Base-by-base conservation (phyloP, 1,140 invertebrate species). In the Macrostomum lignano region DNA sequence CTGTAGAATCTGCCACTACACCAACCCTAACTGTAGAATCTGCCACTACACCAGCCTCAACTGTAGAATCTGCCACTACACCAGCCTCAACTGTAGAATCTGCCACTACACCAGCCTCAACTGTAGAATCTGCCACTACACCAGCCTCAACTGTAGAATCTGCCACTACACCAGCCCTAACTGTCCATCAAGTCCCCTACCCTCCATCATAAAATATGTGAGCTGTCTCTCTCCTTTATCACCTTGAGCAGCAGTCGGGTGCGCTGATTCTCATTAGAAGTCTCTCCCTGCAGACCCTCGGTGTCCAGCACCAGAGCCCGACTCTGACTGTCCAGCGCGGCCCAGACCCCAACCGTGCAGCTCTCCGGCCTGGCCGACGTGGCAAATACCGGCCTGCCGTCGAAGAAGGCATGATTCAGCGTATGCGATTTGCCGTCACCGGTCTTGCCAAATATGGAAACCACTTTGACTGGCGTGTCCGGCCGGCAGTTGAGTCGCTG, bases 381-480 rank as follows among this genome's bases (percentile, higher is more conserved):
- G 37, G 61, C 58, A 51, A 77, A 77, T 1, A 76, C 60, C 52
- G 74, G 67, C 39, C 64, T 49, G 0, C 72, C 72, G 43, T 65
- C 52, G 48, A 76, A 78, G 46, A 79, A 75, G 10, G 67, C 66
- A 41, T 74, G 64, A 55, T 79, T 79, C 34, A 78, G 48, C 0
- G 72, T 74, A 42, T 72, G 64, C 22, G 73, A 77, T 54, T 78
- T 78, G 1, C 74, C 74, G 58, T 77, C 73, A 1, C 74, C 73
- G 2, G 73, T 75, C 44, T 74, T 77, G 1, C 75, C 75, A 62
- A 78, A 74, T 45, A 79, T 74, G 2, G 74, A 74, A 2, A 78
- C 67, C 13, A 78, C 73, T 60, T 77, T 78, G 2, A 76, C 65
- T n/a, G 35, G 34, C 17, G 40, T 41, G 33, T 48, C 40, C 24